Conservation (phyloP, 1,140 invertebrate species). For the Potamilus streckersoni region DNA sequence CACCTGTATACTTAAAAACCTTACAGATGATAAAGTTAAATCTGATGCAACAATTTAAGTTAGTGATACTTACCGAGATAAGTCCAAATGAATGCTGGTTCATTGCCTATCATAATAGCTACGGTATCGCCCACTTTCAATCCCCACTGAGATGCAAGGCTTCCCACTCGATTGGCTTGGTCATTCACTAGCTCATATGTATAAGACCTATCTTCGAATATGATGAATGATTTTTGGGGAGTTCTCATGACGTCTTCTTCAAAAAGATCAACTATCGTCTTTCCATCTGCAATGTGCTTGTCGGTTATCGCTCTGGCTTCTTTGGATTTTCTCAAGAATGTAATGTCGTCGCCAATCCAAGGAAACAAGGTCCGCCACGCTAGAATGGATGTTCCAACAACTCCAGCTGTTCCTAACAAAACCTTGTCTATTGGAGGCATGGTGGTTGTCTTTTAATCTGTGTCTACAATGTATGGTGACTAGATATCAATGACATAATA, state of each 20-base stretch:
- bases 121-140: conserved; percentile 46
- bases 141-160: conserved; percentile 35
- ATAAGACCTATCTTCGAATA: conserved; percentile 52
- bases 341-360: conserved; percentile 42
- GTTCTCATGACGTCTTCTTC: conserved; percentile 40
- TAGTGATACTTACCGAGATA: conserved; percentile 49
- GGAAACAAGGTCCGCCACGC: conserved; percentile 41
- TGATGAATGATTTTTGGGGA: conserved; percentile 44
- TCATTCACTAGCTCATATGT: conserved; percentile 51
- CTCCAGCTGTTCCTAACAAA: conserved; percentile 23
- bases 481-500: too few relatives aligned
- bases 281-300: conserved; percentile 14
- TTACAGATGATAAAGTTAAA: too few relatives aligned
- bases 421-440: conserved; percentile 11
- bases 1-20: too few relatives aligned
- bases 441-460: too few relatives aligned
- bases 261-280: conserved; percentile 51
- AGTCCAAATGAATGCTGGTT: conserved; percentile 60
- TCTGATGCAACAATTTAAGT: too few relatives aligned
- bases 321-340: conserved; percentile 24
- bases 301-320: conserved; percentile 2
- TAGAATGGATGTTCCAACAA: conserved; percentile 19
- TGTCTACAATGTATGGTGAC: too few relatives aligned
- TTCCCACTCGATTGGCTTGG: conserved; percentile 53
- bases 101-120: conserved; percentile 52